Percentiles rank a stretch among this genome's conserved stretches.
Evolutionary conservation across 92 coral and sea anemone species (phyloP).

Genomic region (Porites divaricata): DNA sequence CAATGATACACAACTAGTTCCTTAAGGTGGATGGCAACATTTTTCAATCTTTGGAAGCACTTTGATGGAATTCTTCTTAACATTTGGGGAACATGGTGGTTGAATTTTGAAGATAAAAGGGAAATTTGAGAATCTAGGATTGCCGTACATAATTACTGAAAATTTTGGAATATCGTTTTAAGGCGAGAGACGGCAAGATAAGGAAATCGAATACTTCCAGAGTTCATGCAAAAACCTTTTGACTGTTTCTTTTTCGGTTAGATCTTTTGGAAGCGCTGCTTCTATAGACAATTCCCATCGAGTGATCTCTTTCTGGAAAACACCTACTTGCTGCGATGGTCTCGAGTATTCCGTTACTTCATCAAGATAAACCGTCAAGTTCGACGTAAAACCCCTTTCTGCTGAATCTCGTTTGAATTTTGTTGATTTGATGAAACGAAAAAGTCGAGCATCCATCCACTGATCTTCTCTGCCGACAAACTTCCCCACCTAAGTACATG

Average conservation of each 20-base stretch:
- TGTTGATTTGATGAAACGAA: constrained; percentile 68
- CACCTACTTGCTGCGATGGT: constrained; percentile 55
- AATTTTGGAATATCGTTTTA: no score
- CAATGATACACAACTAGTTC: no score
- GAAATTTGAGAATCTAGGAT: no score
- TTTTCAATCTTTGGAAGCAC: no score
- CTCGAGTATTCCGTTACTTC: constrained; percentile 89
- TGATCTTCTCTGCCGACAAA: constrained; percentile 66
- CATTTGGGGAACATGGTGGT: no score
- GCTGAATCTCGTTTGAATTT: constrained; percentile 28
- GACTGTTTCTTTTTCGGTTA: constrained; percentile 56
- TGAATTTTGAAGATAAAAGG: no score
- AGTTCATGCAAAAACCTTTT: constrained; percentile 71
- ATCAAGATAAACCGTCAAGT: constrained; percentile 51
- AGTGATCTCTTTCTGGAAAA: constrained; percentile 67
- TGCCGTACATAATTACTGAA: no score
- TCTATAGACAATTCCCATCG: constrained; percentile 78
- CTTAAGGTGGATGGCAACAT: no score
- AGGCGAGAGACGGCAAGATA: constrained; percentile 65
- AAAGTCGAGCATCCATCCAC: constrained; percentile 82
- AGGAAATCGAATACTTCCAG: constrained; percentile 75
- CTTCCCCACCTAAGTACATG: constrained; percentile 4
- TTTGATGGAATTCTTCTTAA: no score
- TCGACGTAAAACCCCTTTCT: background rate
- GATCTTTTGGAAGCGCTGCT: constrained; percentile 64